Evolutionary conservation across 2,797 vertebrate genomes (phyloP), one percentile per base, ranked within the genome.

Genomic region (Serranus cabrilla): DNA sequence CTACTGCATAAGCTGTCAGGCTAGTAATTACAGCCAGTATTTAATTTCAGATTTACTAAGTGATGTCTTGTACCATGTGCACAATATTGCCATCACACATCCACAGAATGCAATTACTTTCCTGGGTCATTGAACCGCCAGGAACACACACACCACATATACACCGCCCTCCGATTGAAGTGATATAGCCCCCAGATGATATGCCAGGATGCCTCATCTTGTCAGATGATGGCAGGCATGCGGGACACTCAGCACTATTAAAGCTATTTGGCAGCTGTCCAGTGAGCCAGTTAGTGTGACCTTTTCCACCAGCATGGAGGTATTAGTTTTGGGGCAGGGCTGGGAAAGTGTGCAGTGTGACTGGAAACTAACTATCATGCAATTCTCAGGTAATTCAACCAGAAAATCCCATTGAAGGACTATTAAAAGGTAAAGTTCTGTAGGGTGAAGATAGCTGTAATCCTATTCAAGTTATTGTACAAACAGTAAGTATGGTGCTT

Each of bases 231-330:
- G 43, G 65, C 62, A 47, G 60, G 21, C 73, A 37, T 47, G 37
- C 70, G 39, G 76, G 69, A 65, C 72, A 45, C 67, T 83, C 55
- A 43, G 63, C 52, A 57, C 54, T 77, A 69, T 84, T 78, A 82
- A 71, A 77, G 63, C 64, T 56, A 54, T 39, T 72, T 90, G 87
- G 79, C 81, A 52, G 61, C 21, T 21, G 37, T 78, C 76, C 87
- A 84, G 27, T 51, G 60, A 79, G 45, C 64, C 76, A 45, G 68
- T 75, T 78, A 75, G 50, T 60, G 42, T 78, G 78, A 89, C 80
- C 78, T 46, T 64, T 63, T 77, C 55, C 47, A 57, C 59, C 40
- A 67, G 49, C 52, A 25, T 40, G 49, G 45, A 73, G 49, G 25
- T 77, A 50, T 72, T 85, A 34, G 46, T 80, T 72, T 74, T 76